A percentile compares a stretch with the other conserved stretches of the same genome.
phyloP scores from a whole-genome alignment of 2,888 invertebrate species.

The Meiosimyza platycephala region DNA sequence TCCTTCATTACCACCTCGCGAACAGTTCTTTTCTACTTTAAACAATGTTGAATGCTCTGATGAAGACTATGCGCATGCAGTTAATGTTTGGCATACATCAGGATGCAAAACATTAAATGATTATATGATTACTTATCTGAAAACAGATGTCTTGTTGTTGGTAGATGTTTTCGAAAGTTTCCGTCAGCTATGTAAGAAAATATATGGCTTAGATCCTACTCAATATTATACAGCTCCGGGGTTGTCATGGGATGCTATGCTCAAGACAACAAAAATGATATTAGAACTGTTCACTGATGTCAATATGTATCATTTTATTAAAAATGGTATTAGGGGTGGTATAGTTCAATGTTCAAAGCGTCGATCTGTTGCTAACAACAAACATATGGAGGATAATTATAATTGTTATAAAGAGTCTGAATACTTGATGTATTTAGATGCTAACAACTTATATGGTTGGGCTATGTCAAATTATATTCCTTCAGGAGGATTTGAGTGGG shows the following conservation, averaged over 20 bases:
- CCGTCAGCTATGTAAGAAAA: conserved; percentile 43
- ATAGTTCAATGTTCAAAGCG: no score
- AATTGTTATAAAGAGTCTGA: no score
- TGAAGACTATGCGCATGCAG: neutral
- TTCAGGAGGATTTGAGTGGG: no score
- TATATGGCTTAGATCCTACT: conserved; percentile 52
- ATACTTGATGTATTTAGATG: no score
- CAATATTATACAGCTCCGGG: conserved; percentile 57
- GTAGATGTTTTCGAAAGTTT: conserved; percentile 57
- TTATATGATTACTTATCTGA: conserved; percentile 43
- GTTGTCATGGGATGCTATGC: conserved; percentile 56
- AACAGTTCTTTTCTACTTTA: conserved; percentile 1
- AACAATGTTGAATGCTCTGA: neutral
- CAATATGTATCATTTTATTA: conserved; percentile 45
- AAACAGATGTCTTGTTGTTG: conserved; percentile 53
- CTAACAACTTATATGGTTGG: no score
- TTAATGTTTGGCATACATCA: no score
- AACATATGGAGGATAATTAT: no score
- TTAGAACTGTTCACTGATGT: conserved; percentile 53
- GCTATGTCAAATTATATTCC: no score
- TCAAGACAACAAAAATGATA: conserved; percentile 51
- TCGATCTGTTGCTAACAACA: no score
- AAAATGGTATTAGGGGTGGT: no score
- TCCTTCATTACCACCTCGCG: neutral
- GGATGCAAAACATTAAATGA: no score